Percentiles rank a stretch among this genome's conserved stretches.
phyloP scores from a whole-genome alignment of 2,888 invertebrate genomes.

The Gari tellinella region DNA sequence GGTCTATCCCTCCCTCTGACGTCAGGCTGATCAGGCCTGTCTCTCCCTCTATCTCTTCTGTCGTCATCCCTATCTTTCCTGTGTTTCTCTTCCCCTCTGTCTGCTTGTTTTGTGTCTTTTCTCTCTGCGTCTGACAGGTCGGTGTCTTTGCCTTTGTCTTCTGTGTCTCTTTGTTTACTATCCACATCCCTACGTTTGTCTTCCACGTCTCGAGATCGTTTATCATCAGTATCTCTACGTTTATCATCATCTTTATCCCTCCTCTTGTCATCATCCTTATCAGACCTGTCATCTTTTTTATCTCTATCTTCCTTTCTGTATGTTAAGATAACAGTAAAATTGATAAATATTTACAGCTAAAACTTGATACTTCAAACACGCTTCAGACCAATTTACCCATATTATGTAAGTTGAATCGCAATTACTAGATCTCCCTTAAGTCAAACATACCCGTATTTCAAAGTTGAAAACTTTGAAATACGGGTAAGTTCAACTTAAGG shows the following conservation, averaged over 20 bases:
- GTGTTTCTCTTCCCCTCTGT: conserved; percentile 11
- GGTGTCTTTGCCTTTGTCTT: conserved; percentile 44
- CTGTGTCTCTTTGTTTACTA: not conserved
- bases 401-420: too few species aligned
- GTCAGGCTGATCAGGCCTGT: conserved; percentile 8
- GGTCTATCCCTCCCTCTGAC: conserved; percentile 12
- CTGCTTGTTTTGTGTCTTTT: conserved; percentile 18
- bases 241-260: not conserved
- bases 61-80: conserved; percentile 13
- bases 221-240: conserved; percentile 2
- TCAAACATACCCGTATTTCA: too few species aligned
- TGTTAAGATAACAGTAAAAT: too few species aligned
- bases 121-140: conserved; percentile 19
- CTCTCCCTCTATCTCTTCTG: conserved; percentile 30
- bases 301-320: too few species aligned
- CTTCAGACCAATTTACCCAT: too few species aligned
- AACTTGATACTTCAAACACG: too few species aligned
- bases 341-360: too few species aligned
- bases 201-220: not conserved
- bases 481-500: too few species aligned
- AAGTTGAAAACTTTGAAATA: too few species aligned
- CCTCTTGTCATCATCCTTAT: not conserved
- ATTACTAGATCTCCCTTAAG: too few species aligned
- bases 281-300: too few species aligned
- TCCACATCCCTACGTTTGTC: conserved; percentile 13